Conservation (phyloP, 2,888 invertebrate genomes). For the Meteorus colon region DNA sequence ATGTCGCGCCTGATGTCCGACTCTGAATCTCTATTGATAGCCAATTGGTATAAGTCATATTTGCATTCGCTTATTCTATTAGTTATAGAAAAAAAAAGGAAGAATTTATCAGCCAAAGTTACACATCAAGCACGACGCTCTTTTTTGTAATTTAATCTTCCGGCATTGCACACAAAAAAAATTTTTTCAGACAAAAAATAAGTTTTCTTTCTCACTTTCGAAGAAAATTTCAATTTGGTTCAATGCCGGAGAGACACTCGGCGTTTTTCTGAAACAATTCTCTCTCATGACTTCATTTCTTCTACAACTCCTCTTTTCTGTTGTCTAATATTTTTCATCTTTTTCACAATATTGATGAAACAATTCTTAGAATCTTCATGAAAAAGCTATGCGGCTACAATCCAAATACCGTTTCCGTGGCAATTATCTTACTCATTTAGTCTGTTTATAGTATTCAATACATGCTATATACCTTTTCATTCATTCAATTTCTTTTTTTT, state of each 20-base stretch:
- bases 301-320: constrained; percentile 14
- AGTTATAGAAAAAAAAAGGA: neutral
- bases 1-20: constrained; percentile 41
- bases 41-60: neutral
- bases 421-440: constrained; percentile 30
- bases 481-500: neutral
- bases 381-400: constrained; percentile 61
- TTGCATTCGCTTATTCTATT: neutral
- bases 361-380: constrained; percentile 59
- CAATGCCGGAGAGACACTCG: constrained; percentile 1
- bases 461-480: neutral
- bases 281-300: constrained; percentile 7
- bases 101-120: neutral
- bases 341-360: constrained; percentile 45
- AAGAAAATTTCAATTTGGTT: neutral
- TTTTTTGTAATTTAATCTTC: neutral
- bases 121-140: neutral
- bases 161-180: neutral
- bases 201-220: neutral
- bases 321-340: neutral
- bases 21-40: neutral
- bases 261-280: constrained; percentile 18
- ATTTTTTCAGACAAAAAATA: neutral
- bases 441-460: constrained; percentile 12
- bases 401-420: constrained; percentile 56